Base-by-base conservation (phyloP, 2,113 vertebrate genomes). In the Trichechus manatus region DNA sequence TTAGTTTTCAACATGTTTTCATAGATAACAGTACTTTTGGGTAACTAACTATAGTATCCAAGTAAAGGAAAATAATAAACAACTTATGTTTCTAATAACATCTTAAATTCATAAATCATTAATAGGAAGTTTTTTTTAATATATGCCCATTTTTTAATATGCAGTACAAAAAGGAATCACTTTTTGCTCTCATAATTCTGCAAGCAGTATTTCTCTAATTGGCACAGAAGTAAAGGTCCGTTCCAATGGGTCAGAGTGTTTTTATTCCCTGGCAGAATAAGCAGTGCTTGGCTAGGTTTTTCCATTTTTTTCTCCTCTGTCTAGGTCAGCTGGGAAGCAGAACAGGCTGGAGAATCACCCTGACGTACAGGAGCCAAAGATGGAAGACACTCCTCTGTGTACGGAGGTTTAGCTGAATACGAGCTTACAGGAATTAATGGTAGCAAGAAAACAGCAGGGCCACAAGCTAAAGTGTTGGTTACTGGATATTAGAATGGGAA, bases 1-100 rank as follows among this genome's bases (percentile, higher is more conserved):
- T 82, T 88, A 63, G 15, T 89, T 97, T 95, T 87, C 36, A 95
- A 74, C 14, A 39, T 68, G 75, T 97, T 91, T 82, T 36, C 31
- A 90, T 2, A 77, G 78, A 95, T 79, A 89, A 79, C 85, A 91
- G n/a, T 90, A 82, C 91, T 95, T 95, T 36, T 70, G 25, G 56
- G 56, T 85, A 91, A 89, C 36, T 74, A 97, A 95, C 87, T 78
- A 94, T 0, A 50, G 70, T 33, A 44, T 36, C 72, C 39, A 84
- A 94, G 59, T 84, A 70, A 84, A 85, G 64, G 88, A 77, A 23
- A 91, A 72, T 68, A 83, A 94, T 53, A 64, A 93, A 79, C n/a
- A 96, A 44, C 68, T 68, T 92, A 78, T 89, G 47, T 91, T 93
- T 44, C 89, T 80, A 93, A 83, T 75, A 80, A 80, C 14, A 94